Base-by-base conservation (phyloP, 2,888 invertebrate genomes). In the Tachystola acroxantha region DNA sequence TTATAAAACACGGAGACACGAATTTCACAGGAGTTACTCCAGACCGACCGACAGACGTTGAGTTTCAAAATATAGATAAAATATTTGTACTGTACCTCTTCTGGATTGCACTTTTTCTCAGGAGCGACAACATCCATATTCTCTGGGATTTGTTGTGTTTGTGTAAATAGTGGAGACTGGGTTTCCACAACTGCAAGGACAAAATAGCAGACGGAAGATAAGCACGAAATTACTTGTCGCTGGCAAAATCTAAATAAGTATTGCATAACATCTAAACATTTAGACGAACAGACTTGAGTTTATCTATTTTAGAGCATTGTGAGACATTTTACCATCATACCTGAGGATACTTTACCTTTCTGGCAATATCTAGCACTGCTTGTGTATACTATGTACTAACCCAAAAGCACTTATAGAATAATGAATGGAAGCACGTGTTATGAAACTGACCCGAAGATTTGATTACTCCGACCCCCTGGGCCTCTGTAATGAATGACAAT, bases 401-500 rank as follows among this genome's bases (percentile, higher is more conserved):
- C 48, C 38, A 27, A 45, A 33, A 37, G 52, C 43, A 57, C 51
- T 57, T 64, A 65, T 37, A 51, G 38, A 49, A 54, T 48, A 43
- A 43, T 43, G 40, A 49, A 39, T 49, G 46, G 42, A 6, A 53
- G 36, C 45, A 53, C n/a, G n/a, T n/a, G n/a, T n/a, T n/a, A n/a
- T 48, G 37, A 42, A 50, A 58, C 44, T 43, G 53, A 57, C 46
- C 45, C 46, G 56, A 46, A 45, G 53, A 48, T 48, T 50, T 42
- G 44, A 48, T 49, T 55, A n/a, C n/a, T 43, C 46, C 44, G 48
- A 50, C 57, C 43, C 57, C 53, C 42, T 53, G 55, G 61, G 53
- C 58, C 54, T 69, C 73, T 72, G 74, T 67, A 72, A 71, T 66
- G 66, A 72, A 71, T 66, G 66, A 70, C 64, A 73, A 64, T 60